Conservation (phyloP, 2,888 invertebrate genomes). For the Elysia crispata region DNA sequence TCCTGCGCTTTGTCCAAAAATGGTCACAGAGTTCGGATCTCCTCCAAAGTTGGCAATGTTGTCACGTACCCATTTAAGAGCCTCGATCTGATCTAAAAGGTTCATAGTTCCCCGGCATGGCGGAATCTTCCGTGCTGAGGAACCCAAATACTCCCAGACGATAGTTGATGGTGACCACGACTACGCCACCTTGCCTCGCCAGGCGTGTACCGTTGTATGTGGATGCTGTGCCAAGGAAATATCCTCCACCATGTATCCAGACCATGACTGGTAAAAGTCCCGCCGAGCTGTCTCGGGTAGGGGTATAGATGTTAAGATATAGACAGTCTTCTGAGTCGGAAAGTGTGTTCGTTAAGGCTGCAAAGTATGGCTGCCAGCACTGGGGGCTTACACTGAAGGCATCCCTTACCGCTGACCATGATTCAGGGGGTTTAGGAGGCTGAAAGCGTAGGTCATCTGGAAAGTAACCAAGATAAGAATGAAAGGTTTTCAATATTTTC, state of each 20-base stretch:
- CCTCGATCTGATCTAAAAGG: slow-evolving; percentile 16
- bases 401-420: too few species aligned
- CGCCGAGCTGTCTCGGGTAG: slow-evolving; percentile 10
- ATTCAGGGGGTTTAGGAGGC: too few species aligned
- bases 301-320: slow-evolving; percentile 3
- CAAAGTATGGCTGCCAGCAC: too few species aligned
- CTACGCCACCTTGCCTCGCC: not conserved
- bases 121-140: slow-evolving; percentile 30
- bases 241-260: too few species aligned
- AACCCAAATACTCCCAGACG: slow-evolving; percentile 10
- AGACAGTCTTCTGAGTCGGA: slow-evolving; percentile 21
- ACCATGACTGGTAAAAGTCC: not conserved
- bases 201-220: not conserved
- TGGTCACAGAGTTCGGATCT: slow-evolving; percentile 14
- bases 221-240: not conserved
- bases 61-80: slow-evolving; percentile 15
- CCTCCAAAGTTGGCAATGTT: slow-evolving; percentile 21
- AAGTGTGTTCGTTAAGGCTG: not conserved
- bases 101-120: slow-evolving; percentile 18
- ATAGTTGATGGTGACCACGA: slow-evolving; percentile 26
- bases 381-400: too few species aligned
- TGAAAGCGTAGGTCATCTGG: too few species aligned
- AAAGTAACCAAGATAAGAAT: too few species aligned
- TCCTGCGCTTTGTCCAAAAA: slow-evolving; percentile 11
- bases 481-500: too few species aligned